Conservation (phyloP, 2,113 vertebrate genomes). For the Heptranchias perlo region DNA sequence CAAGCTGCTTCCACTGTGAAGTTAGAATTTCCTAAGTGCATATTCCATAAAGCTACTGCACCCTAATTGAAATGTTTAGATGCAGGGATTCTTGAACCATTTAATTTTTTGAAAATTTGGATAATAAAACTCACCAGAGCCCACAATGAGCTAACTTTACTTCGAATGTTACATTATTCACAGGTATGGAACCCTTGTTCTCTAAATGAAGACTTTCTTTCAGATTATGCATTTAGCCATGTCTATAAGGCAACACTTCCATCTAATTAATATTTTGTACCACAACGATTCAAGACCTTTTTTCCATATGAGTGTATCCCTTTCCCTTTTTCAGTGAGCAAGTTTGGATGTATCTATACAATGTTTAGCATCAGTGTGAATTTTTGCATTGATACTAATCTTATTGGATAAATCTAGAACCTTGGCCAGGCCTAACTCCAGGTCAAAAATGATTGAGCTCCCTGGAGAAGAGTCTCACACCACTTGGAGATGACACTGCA, state of each 20-base stretch:
- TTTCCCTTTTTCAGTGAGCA: not conserved
- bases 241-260: not conserved
- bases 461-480: not conserved
- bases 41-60: not conserved
- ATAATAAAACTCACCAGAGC: not conserved
- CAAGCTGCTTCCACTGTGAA: not conserved
- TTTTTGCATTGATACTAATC: not conserved
- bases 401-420: not conserved
- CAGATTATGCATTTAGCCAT: not conserved
- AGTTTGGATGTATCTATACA: not conserved
- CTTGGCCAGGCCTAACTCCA: not conserved
- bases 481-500: not conserved
- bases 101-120: not conserved
- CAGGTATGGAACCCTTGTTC: not conserved
- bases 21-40: not conserved
- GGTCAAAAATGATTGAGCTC: not conserved
- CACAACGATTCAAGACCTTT: not conserved
- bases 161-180: not conserved
- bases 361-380: not conserved
- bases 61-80: not conserved
- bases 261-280: not conserved
- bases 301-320: not conserved
- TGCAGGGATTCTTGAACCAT: not conserved
- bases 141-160: not conserved
- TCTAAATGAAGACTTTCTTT: not conserved